Evolutionary conservation across 1,140 invertebrate species (phyloP).

Genomic region (Drosophila novamexicana): DNA sequence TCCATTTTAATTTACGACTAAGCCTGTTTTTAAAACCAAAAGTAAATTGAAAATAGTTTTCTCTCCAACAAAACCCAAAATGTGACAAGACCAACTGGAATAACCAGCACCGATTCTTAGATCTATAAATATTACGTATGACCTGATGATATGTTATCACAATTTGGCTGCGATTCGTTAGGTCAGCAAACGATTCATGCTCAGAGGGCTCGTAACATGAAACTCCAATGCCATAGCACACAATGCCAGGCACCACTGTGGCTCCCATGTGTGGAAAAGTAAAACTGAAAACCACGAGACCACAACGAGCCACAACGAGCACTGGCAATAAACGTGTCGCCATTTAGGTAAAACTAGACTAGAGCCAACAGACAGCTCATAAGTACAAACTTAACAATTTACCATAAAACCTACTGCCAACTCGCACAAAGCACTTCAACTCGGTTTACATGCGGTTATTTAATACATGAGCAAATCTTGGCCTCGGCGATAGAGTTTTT

Average conservation of each 20-base stretch:
- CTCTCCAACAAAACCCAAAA: neutral
- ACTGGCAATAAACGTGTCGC: slow-evolving; percentile 42
- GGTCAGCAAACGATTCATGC: neutral
- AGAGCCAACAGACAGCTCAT: slow-evolving; percentile 22
- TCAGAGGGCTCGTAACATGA: slow-evolving; percentile 49
- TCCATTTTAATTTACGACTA: slow-evolving; percentile 24
- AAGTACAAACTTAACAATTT: slow-evolving; percentile 31
- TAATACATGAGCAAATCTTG: slow-evolving; percentile 41
- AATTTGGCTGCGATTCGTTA: slow-evolving; percentile 1
- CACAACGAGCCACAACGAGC: slow-evolving; percentile 49
- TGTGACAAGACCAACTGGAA: neutral
- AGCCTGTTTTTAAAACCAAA: slow-evolving; percentile 9
- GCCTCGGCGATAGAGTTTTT: slow-evolving; percentile 8
- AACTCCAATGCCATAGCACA: slow-evolving; percentile 65
- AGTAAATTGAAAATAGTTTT: slow-evolving; percentile 8
- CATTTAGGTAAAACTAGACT: slow-evolving; percentile 25
- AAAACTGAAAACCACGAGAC: slow-evolving; percentile 67
- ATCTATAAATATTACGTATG: neutral
- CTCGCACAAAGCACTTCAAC: slow-evolving; percentile 20
- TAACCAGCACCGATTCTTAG: neutral
- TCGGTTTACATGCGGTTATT: slow-evolving; percentile 29
- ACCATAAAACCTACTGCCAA: slow-evolving; percentile 21
- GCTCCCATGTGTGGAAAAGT: slow-evolving; percentile 15
- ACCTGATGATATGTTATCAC: neutral
- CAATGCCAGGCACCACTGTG: slow-evolving; percentile 34